Evolutionary conservation across 2,888 invertebrate genomes (phyloP), one percentile per base, ranked within the genome.

Genomic region (Pocota personata): DNA sequence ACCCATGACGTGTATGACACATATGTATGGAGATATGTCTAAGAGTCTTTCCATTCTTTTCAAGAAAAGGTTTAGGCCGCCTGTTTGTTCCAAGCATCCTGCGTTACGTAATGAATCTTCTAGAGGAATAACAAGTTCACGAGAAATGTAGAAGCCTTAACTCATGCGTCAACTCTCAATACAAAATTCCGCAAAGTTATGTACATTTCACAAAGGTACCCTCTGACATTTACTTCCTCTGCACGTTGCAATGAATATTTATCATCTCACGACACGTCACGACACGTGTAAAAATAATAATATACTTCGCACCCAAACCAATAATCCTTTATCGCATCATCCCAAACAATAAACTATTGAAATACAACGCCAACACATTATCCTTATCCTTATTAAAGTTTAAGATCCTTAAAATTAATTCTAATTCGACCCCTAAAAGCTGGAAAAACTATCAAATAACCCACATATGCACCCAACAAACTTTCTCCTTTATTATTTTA

Each of bases 401-500:
- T 35, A 62, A 62, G 37, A 73, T 60, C 37, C 72, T 40, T 73
- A 24, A 73, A 60, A 73, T 73, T 60, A 73, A 73, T 62, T 73
- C 72, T 24, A 73, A 62, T 64, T 32, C 52, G 64, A 75, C 32
- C 62, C 55, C 6, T 14, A 40, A 64, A 55, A 64, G 32, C 75
- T 55, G 43, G 14, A 79, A 55, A 66, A 72, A 66, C 57, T 66
- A 72, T 72, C 69, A 46, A 69, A 55, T 52, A 55, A 69, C 52
- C 52, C 37, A 55, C 62, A 71, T 71, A 78, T 58, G 67, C 46
- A 27, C 32, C 50, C 19, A 10, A 16, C 37, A 72, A 78, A 62
- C 60, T 69, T 66, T 24, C 57, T 66, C 66, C 78, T 72, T 83
- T 60, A 67, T 72, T 82, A 78, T 72, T 78, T 72, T 32, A 66